These are phyloP conservation scores for Momotus momota DNA, from an alignment of 2,797 vertebrate species.

Conservation along the genomic window DNA sequence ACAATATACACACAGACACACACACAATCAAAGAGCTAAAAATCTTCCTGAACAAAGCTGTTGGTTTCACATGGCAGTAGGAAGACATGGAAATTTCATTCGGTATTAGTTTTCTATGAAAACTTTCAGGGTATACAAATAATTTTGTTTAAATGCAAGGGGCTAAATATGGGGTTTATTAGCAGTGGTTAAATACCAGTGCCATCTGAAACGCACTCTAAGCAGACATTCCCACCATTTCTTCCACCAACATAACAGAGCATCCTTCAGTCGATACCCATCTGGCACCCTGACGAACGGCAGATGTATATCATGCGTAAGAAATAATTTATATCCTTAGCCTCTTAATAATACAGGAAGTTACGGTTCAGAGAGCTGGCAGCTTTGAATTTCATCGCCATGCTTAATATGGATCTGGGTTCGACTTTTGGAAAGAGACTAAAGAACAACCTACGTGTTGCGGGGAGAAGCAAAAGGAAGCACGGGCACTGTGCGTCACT, in stretches of 20 bases:
- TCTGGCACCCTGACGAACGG: not conserved
- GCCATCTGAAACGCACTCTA: not conserved
- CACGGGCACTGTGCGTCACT: rapidly evolving
- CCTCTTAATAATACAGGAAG: not conserved
- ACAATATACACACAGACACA: not conserved
- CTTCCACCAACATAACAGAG: not conserved
- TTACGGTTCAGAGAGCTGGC: not conserved
- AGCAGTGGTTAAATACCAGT: not conserved
- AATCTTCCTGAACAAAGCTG: not conserved
- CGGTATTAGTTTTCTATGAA: not conserved
- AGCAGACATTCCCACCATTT: not conserved
- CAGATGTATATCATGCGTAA: not conserved
- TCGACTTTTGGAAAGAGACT: not conserved
- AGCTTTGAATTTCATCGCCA: not conserved
- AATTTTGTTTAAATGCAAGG: not conserved
- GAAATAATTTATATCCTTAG: not conserved
- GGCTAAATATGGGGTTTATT: not conserved
- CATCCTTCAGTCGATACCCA: not conserved
- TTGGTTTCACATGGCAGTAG: not conserved
- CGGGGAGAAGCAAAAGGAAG: not conserved
- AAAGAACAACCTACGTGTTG: rapidly evolving
- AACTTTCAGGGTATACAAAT: not conserved
- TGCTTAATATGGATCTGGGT: not conserved
- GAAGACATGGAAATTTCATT: not conserved
- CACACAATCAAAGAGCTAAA: not conserved